Evolutionary conservation across 2,113 vertebrate species (phyloP).

Genomic region (Scomber scombrus): DNA sequence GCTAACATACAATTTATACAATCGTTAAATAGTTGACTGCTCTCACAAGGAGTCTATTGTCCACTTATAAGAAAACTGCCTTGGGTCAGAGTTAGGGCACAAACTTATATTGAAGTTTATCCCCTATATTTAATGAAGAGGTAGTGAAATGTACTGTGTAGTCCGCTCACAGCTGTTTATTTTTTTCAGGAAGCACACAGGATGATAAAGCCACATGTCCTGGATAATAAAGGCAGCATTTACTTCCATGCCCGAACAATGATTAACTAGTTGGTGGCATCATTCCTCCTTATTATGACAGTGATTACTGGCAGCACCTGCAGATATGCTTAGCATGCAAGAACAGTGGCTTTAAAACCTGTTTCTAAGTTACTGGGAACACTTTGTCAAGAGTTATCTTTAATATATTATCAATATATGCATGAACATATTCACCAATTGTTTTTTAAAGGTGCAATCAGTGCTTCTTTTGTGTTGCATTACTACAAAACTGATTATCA

Average conservation of each 20-base stretch:
- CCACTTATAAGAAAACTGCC: neutral
- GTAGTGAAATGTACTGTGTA: constrained; percentile 17
- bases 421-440: neutral
- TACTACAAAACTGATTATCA: neutral
- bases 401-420: neutral
- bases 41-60: constrained; percentile 38
- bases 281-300: constrained; percentile 49
- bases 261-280: constrained; percentile 68
- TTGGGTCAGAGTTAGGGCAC: neutral
- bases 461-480: neutral
- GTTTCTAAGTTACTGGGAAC: neutral
- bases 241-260: constrained; percentile 38
- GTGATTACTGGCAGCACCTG: constrained; percentile 39
- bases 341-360: constrained; percentile 4
- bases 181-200: constrained; percentile 47
- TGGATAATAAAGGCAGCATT: constrained; percentile 37
- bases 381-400: neutral
- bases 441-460: neutral
- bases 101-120: constrained; percentile 13
- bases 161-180: constrained; percentile 31
- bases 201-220: constrained; percentile 10
- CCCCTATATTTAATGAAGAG: constrained; percentile 2
- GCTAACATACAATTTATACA: neutral
- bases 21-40: constrained; percentile 5
- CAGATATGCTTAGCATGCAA: constrained; percentile 33